phyloP scores from a whole-genome alignment of 2,888 invertebrate genomes.

The Stenotaenia linearis region DNA sequence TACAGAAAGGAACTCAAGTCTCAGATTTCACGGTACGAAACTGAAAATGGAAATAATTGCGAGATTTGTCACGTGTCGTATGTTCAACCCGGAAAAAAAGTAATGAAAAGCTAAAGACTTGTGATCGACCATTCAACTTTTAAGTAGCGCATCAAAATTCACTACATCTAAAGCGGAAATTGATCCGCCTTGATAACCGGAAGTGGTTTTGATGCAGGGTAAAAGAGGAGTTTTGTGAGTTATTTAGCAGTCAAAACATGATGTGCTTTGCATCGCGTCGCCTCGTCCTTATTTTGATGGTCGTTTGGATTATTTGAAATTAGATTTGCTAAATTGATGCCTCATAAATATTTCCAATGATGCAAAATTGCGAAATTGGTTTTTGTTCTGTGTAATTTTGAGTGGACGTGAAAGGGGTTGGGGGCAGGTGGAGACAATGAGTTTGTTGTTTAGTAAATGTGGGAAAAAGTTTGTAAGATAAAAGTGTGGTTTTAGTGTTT shows the following conservation, averaged over 20 bases:
- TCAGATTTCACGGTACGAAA: neutral
- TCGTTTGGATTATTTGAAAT: neutral
- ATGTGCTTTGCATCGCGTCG: neutral
- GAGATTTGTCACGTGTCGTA: neutral
- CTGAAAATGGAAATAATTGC: neutral
- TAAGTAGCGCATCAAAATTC: neutral
- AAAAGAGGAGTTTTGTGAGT: no score
- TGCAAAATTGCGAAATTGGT: no score
- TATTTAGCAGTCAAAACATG: neutral
- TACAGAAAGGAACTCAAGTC: neutral
- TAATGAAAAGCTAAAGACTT: neutral
- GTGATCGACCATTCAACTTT: neutral
- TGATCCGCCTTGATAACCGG: neutral
- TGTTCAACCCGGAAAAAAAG: constrained; percentile 2
- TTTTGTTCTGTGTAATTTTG: no score
- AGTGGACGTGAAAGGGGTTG: no score
- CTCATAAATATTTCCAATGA: neutral
- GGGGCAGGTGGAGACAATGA: no score
- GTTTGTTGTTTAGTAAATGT: no score
- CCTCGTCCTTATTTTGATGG: neutral
- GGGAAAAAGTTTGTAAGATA: no score
- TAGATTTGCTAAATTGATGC: neutral
- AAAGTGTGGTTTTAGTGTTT: no score
- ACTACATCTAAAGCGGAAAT: neutral
- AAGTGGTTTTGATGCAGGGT: neutral